Percentiles rank a stretch among this genome's conserved stretches.
Conservation (phyloP, 2,888 invertebrate genomes). For the Arge pagana region DNA sequence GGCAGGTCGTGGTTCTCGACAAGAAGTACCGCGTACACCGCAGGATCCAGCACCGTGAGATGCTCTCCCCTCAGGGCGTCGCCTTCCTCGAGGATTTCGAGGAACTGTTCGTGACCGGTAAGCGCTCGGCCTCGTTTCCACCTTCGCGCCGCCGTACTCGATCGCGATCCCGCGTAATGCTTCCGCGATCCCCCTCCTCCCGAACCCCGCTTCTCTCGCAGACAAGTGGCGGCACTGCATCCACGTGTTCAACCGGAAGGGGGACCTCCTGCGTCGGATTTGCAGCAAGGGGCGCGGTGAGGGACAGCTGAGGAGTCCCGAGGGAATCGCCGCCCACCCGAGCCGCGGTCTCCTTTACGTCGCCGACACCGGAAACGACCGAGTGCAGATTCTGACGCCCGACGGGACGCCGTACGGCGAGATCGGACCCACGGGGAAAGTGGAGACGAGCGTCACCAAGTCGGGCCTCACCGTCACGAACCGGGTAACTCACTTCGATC, state of each 20-base stretch:
- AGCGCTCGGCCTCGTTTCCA: too few relatives aligned
- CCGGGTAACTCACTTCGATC: slow-evolving; percentile 65
- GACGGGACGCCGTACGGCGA: slow-evolving; percentile 46
- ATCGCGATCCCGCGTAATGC: too few relatives aligned
- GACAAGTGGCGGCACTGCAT: slow-evolving; percentile 75
- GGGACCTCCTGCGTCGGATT: slow-evolving; percentile 64
- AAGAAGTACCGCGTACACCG: slow-evolving; percentile 61
- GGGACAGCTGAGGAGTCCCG: slow-evolving; percentile 72
- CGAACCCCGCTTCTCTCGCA: slow-evolving; percentile 45
- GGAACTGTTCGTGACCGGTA: slow-evolving; percentile 68
- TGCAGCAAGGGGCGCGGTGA: slow-evolving; percentile 69
- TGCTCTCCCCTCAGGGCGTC: slow-evolving; percentile 68
- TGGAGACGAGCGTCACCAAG: slow-evolving; percentile 47
- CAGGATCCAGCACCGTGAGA: slow-evolving; percentile 61
- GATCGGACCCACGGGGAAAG: slow-evolving; percentile 33
- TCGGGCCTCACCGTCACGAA: slow-evolving; percentile 40
- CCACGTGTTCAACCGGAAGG: slow-evolving; percentile 70
- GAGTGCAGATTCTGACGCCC: slow-evolving; percentile 65
- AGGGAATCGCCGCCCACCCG: slow-evolving; percentile 69
- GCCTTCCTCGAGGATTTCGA: slow-evolving; percentile 64
- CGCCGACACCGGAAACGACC: slow-evolving; percentile 79
- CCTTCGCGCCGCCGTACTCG: background rate
- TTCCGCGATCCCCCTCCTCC: too few relatives aligned
- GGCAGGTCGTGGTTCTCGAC: slow-evolving; percentile 62
- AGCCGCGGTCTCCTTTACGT: slow-evolving; percentile 68